Base-by-base conservation (phyloP, 2,888 invertebrate genomes). In the Pollenia angustigena region DNA sequence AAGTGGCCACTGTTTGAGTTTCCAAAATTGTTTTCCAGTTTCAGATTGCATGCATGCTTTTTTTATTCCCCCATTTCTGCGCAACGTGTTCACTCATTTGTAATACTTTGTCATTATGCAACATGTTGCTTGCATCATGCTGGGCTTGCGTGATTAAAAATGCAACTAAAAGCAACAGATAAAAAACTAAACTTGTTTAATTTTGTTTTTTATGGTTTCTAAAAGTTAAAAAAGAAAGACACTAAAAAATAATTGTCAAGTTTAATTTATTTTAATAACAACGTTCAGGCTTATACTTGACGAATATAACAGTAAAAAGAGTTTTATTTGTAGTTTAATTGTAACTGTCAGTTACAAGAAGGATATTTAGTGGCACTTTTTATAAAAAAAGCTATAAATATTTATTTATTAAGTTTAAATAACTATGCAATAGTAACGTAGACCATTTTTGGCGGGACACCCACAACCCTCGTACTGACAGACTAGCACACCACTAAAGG, bases 41-140 rank as follows among this genome's bases (percentile, higher is more conserved):
- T 60, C 11, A 52, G 14, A 62, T 62, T 71, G 62, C 52, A 62
- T 71, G 71, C 23, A 8, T 32, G 8, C 44, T 32, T 62, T 11
- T 16, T 50, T 16, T 46, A 0, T 32, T 44, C 42, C 11, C 18
- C 14, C n/a, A 11, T 58, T 16, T 68, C 7, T 40, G 32, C 12
- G 23, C 16, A 62, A 62, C 16, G 44, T 50, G 52, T 62, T 69
- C 1, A 52, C n/a, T 54, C 54, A 18, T 72, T 48, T 48, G 46
- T 64, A 64, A 52, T 64, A 64, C 56, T 66, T 72, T 72, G 32
- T 58, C 71, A 72, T 81, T 81, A 81, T 66, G 81, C 81, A 81
- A 81, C 81, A 81, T 81, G 81, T 72, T 81, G 81, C 64, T 72
- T 72, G 81, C 81, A 81, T 72, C 81, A 81, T 72, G 81, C 78